Base-by-base conservation (phyloP, 2,888 invertebrate genomes). In the Pegoplata infirma region DNA sequence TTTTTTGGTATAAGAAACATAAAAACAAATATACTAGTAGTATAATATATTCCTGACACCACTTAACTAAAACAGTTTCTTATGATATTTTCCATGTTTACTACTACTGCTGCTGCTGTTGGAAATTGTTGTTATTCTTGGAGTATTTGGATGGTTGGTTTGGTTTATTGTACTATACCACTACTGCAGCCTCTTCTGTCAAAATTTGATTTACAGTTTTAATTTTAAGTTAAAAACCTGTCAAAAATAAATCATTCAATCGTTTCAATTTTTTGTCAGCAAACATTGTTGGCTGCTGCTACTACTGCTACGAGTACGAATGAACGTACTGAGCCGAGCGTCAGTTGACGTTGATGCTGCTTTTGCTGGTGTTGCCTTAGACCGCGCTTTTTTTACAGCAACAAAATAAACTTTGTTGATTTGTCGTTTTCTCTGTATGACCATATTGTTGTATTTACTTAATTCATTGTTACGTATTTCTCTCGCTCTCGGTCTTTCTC, bases 201-300 rank as follows among this genome's bases (percentile, higher is more conserved):
- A 82, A 81, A 85, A 87, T 82, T 87, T 88, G 87, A 87, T 88
- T 87, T 87, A 88, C 85, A 82, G 87, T 85, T 87, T 87, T 87
- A 87, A 87, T 87, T 87, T 87, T 86, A 87, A 88, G 87, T 88
- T 87, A 86, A 87, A 87, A 87, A 87, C 83, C 85, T 87, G 87
- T 87, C 87, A 87, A 87, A 87, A 87, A 87, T 87, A 87, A 87
- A 87, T 87, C 87, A 87, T 87, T 87, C 88, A 87, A 87, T 82
- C 82, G 82, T 79, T 81, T 80, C 63, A 75, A 77, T 78, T 77
- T 79, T 79, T 79, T 79, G 79, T 80, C 75, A 79, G 75, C 66
- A 63, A 79, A 79, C 75, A 79, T 75, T 79, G 67, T 77, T 76
- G 80, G 76, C 76, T 61, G 67, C 55, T 19, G 14, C 32, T 53